Base-by-base conservation (phyloP, 1,140 invertebrate genomes). In the Bombus difficillimus region DNA sequence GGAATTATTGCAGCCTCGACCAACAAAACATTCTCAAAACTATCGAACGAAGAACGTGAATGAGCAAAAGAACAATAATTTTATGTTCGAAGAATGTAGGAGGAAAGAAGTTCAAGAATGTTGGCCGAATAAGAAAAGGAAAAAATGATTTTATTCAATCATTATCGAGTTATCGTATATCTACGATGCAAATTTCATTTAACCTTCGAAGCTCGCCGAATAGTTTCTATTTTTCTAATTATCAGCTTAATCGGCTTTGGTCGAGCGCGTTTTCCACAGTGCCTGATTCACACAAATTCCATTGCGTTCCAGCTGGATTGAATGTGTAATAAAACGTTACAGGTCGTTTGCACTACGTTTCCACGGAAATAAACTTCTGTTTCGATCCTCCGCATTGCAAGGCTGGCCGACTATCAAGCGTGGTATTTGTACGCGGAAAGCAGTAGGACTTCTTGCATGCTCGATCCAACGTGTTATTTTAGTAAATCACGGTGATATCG, bases 401-500 rank as follows among this genome's bases (percentile, higher is more conserved):
- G 82, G 77, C 84, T 89, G 73, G 39, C 62, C 73, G 77, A 78
- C 43, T 66, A 78, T 59, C 68, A 71, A 85, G 66, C 78, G 66
- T 69, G 84, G 37, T 74, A 81, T 85, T 76, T 62, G 74, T 43
- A 85, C 57, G 37, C 73, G 59, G 57, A 74, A 83, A 85, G 62
- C 34, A 59, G 82, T 64, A 32, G 80, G 66, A 41, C 71, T 81
- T 78, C 78, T 88, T 41, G 72, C 83, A 73, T 81, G 85, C 84
- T 73, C 62, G 47, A 32, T 71, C n/a, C 37, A 85, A 57, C 76
- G 43, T 80, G 68, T 85, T 81, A 81, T 89, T 89, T 88, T 53
- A 69, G 25, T 77, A 88, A 88, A 88, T 88, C 86, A 87, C 57
- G 64, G 82, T 39, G 72, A 81, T n/a, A 59, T 57, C 69, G 78